These are phyloP conservation scores for Geotrupes spiniger DNA, from an alignment of 2,888 invertebrate genomes.

Conservation along the genomic window DNA sequence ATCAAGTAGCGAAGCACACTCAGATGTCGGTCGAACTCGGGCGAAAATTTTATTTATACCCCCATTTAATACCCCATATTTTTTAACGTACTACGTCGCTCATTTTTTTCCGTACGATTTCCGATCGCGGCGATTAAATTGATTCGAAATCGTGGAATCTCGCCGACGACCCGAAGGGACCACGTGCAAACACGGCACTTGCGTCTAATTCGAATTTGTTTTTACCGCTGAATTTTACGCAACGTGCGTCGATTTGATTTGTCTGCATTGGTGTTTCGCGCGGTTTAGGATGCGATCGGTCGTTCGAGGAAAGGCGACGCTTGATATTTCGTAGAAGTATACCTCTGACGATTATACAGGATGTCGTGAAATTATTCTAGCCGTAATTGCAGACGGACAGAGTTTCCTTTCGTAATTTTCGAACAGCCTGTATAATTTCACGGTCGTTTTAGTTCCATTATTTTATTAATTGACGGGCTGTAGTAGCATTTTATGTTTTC, in stretches of 20 bases:
- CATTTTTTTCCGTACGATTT: neutral
- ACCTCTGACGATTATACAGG: slow-evolving; percentile 12
- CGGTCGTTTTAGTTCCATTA: slow-evolving; percentile 23
- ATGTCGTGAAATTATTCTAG: slow-evolving; percentile 10
- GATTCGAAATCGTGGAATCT: too few species aligned
- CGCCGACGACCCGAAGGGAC: too few species aligned
- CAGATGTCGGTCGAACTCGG: too few species aligned
- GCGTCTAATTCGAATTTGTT: too few species aligned
- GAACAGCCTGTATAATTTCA: neutral
- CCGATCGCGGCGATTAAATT: neutral
- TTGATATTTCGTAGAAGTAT: slow-evolving; percentile 19
- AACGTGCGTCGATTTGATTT: too few species aligned
- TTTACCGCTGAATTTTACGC: too few species aligned
- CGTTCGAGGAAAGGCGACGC: slow-evolving; percentile 9
- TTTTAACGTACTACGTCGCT: neutral
- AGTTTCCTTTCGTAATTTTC: neutral
- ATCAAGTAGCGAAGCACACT: neutral
- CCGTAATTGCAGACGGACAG: neutral
- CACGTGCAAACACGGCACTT: too few species aligned
- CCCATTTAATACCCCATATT: too few species aligned
- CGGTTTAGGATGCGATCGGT: too few species aligned
- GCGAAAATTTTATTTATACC: too few species aligned
- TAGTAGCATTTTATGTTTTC: slow-evolving; percentile 27
- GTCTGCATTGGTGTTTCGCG: too few species aligned
- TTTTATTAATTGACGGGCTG: slow-evolving; percentile 32